Conservation (phyloP, 2,888 invertebrate species). For the Amblyteles armatorius region DNA sequence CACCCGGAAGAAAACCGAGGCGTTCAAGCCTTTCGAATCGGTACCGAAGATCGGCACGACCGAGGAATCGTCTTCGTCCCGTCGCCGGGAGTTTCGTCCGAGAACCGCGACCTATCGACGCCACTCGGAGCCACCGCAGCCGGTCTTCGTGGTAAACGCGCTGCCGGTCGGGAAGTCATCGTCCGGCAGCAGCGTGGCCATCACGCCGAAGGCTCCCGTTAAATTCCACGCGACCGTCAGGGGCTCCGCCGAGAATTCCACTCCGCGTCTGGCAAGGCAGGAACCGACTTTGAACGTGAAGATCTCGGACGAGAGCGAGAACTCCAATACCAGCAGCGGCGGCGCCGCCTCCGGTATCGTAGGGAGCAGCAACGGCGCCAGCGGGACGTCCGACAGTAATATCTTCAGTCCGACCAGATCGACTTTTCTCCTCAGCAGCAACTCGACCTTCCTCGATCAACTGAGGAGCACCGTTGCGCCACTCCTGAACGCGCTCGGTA, state of each 20-base stretch:
- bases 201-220: constrained; percentile 76
- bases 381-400: constrained; percentile 74
- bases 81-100: constrained; percentile 76
- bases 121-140: constrained; percentile 77
- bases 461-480: constrained; percentile 83
- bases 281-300: constrained; percentile 75
- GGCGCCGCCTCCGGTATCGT: constrained; percentile 70
- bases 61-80: constrained; percentile 54
- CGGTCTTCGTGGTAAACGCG: constrained; percentile 54
- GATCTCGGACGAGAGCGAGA: constrained; percentile 70
- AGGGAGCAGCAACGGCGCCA: constrained; percentile 75
- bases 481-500: constrained; percentile 78
- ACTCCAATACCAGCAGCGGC: constrained; percentile 57
- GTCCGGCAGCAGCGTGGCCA: constrained; percentile 72
- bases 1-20: constrained; percentile 70
- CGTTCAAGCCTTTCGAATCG: constrained; percentile 64
- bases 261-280: constrained; percentile 76
- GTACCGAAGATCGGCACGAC: constrained; percentile 52
- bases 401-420: constrained; percentile 81
- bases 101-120: constrained; percentile 81
- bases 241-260: constrained; percentile 51
- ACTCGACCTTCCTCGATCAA: constrained; percentile 79
- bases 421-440: constrained; percentile 75
- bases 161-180: constrained; percentile 53
- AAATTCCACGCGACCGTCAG: constrained; percentile 71